A percentile compares a stretch with the other conserved stretches of the same genome.
Conservation (phyloP, 2,113 vertebrate species). For the Poecile atricapillus region DNA sequence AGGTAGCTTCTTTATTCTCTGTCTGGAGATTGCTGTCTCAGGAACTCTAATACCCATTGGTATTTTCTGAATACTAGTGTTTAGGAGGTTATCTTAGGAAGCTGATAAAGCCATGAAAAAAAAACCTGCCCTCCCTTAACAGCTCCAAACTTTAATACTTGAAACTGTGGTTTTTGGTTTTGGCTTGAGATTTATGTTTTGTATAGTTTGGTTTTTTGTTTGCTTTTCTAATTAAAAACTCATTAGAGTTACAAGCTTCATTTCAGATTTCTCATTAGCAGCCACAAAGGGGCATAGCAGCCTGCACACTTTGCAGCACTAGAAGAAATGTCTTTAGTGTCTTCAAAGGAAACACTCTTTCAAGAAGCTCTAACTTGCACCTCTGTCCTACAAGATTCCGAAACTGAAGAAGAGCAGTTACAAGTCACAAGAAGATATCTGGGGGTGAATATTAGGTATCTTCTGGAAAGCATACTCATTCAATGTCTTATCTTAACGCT, state of each 20-base stretch:
- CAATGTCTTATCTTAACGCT: not conserved
- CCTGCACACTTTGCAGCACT: not conserved
- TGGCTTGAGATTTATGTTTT: not conserved
- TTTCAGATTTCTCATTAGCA: not conserved
- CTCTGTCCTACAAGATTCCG: not conserved
- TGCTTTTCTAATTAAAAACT: not conserved
- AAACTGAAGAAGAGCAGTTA: not conserved
- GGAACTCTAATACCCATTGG: not conserved
- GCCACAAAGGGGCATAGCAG: not conserved
- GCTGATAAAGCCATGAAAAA: not conserved
- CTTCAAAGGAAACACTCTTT: not conserved
- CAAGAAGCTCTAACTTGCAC: not conserved
- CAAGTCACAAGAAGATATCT: not conserved
- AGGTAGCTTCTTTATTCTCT: not conserved
- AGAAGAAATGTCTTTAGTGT: not conserved
- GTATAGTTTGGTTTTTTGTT: not conserved
- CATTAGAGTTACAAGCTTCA: not conserved
- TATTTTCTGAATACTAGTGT: not conserved
- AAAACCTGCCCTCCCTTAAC: not conserved
- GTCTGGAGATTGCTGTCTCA: not conserved
- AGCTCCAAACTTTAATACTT: not conserved
- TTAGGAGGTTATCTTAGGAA: not conserved
- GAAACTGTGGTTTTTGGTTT: not conserved
- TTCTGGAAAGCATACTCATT: not conserved
- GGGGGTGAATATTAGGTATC: not conserved